A percentile compares a stretch with the other conserved stretches of the same genome.
These are phyloP conservation scores for Chelon auratus DNA, from an alignment of 2,797 vertebrate species.

Conservation along the genomic window DNA sequence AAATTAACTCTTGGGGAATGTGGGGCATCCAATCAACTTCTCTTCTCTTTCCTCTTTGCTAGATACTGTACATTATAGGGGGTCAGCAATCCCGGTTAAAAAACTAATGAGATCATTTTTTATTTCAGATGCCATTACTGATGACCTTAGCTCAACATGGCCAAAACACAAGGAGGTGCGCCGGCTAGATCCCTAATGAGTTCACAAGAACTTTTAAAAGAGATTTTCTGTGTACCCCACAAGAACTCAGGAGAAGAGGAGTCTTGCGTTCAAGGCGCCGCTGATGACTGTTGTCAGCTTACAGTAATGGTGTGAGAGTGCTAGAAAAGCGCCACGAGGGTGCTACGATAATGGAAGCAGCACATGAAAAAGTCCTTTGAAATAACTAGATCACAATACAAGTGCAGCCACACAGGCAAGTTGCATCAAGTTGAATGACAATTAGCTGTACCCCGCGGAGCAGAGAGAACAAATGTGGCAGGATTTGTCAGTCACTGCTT, in stretches of 20 bases:
- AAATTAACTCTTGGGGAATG: slow-evolving; percentile 12
- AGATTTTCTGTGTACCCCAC: slow-evolving; percentile 6
- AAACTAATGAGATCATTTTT: slow-evolving; percentile 3
- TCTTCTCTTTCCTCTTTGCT: neutral
- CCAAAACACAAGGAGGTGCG: slow-evolving; percentile 19
- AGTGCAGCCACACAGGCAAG: slow-evolving; percentile 29
- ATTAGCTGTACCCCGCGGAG: slow-evolving; percentile 29
- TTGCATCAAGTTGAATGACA: slow-evolving; percentile 32
- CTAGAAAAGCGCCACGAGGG: slow-evolving; percentile 37
- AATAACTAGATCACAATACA: slow-evolving; percentile 57
- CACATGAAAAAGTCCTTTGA: slow-evolving; percentile 58
- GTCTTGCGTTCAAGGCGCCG: slow-evolving; percentile 34
- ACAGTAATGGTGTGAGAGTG: slow-evolving; percentile 46
- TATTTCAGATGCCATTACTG: slow-evolving; percentile 18
- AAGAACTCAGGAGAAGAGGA: slow-evolving; percentile 20
- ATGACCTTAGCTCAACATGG: slow-evolving; percentile 25
- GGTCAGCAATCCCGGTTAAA: neutral
- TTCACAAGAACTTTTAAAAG: slow-evolving; percentile 15
- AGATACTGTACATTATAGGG: neutral
- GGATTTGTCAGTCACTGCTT: neutral
- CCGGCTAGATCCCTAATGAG: slow-evolving; percentile 40
- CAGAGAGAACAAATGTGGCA: neutral
- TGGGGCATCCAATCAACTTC: neutral
- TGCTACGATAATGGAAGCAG: slow-evolving; percentile 44
- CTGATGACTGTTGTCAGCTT: slow-evolving; percentile 37